phyloP scores from a whole-genome alignment of 1,140 invertebrate genomes.

The Bombus confusus region DNA sequence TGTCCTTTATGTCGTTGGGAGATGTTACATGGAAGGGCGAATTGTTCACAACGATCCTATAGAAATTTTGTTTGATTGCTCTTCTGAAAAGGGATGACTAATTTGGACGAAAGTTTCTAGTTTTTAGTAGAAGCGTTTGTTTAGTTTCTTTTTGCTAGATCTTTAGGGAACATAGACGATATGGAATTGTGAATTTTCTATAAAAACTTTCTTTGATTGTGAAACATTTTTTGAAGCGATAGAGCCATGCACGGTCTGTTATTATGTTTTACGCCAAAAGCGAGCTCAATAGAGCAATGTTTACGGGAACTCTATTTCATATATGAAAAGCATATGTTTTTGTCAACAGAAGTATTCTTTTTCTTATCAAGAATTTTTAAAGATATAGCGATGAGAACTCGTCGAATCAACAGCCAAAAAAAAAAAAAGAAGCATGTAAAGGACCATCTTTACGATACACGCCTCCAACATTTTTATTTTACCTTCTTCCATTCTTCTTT shows the following conservation, averaged over 20 bases:
- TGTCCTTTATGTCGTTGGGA: neutral
- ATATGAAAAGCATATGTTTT: no score
- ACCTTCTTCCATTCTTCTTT: neutral
- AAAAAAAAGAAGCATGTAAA: neutral
- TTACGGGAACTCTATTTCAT: no score
- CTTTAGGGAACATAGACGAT: no score
- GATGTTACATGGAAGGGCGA: neutral
- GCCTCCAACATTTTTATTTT: conserved; percentile 6
- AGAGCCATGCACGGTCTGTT: no score
- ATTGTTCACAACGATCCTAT: neutral
- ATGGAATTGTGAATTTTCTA: no score
- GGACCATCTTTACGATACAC: conserved; percentile 1
- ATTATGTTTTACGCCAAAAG: no score
- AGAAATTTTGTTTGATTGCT: neutral
- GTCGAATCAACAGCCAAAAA: neutral
- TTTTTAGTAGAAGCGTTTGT: neutral
- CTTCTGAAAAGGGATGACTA: no score
- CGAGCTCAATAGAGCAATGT: no score
- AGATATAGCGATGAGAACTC: neutral
- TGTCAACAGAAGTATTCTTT: no score
- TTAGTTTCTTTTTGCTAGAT: neutral
- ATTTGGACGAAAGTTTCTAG: neutral
- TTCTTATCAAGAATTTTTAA: no score
- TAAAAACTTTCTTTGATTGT: neutral
- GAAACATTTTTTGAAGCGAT: neutral